Conservation (phyloP, 1,140 invertebrate genomes). For the Cardiocondyla obscurior region DNA sequence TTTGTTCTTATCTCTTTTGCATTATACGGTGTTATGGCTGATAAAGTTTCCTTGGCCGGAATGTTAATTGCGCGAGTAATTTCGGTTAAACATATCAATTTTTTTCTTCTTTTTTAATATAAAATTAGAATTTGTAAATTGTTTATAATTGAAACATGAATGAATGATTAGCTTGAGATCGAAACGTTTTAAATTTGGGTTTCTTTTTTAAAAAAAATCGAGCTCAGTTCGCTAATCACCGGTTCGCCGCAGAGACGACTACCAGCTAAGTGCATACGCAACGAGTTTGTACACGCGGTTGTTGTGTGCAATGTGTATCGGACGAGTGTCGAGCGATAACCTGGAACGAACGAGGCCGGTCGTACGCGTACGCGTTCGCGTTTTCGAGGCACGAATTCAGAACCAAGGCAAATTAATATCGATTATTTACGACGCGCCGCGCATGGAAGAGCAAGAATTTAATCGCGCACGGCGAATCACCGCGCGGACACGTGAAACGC, state of each 20-base stretch:
- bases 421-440: constrained; percentile 47
- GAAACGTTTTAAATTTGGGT: neutral
- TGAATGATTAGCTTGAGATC: neutral
- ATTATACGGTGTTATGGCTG: neutral
- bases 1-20: neutral
- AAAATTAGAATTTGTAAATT: neutral
- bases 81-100: too few species aligned
- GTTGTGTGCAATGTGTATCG: neutral
- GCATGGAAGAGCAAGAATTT: neutral
- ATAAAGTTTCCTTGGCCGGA: neutral
- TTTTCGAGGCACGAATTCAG: constrained; percentile 54
- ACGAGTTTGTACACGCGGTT: neutral
- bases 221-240: neutral
- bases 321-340: constrained; percentile 36
- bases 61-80: too few species aligned
- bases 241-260: neutral
- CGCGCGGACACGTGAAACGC: constrained; percentile 33
- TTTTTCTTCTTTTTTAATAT: too few species aligned
- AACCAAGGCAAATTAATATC: constrained; percentile 56
- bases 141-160: neutral
- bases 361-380: neutral
- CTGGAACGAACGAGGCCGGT: constrained; percentile 11
- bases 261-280: neutral
- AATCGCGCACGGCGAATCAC: neutral
- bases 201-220: neutral